Evolutionary conservation across 2,113 vertebrate genomes (phyloP).

Genomic region (Polypterus bichir): DNA sequence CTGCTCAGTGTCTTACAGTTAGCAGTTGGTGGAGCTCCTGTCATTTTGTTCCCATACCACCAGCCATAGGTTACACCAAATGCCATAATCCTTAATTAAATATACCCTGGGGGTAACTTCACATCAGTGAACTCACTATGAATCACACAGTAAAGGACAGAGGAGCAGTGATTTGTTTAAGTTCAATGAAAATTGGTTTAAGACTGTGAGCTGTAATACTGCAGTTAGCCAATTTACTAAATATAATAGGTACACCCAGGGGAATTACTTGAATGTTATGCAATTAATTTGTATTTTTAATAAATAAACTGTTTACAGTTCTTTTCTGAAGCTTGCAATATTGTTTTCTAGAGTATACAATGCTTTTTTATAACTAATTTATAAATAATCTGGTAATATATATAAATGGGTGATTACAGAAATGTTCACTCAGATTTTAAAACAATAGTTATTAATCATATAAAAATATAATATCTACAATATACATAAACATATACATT

Average conservation of each 20-base stretch:
- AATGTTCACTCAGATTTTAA: too few relatives aligned
- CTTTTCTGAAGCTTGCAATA: too few relatives aligned
- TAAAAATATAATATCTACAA: too few relatives aligned
- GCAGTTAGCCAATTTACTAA: neutral
- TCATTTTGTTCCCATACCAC: conserved; percentile 5
- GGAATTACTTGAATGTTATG: neutral
- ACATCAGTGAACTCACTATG: neutral
- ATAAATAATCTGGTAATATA: too few relatives aligned
- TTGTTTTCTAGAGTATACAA: too few relatives aligned
- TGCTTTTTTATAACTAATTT: too few relatives aligned
- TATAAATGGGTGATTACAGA: too few relatives aligned
- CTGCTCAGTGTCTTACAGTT: conserved; percentile 19
- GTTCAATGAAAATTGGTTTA: neutral
- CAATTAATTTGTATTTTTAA: too few relatives aligned
- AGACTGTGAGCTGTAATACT: neutral
- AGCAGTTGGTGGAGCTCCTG: conserved; percentile 22
- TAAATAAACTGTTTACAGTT: too few relatives aligned
- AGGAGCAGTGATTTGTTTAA: neutral
- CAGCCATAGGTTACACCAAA: neutral
- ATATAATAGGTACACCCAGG: neutral
- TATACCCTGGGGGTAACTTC: conserved; percentile 1
- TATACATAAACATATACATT: too few relatives aligned
- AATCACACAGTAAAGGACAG: conserved; percentile 11
- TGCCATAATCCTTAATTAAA: conserved; percentile 11
- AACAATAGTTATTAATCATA: too few relatives aligned